A percentile compares a stretch with the other conserved stretches of the same genome.
Conservation (phyloP, 2,113 vertebrate species). For the Chionodraco myersi region DNA sequence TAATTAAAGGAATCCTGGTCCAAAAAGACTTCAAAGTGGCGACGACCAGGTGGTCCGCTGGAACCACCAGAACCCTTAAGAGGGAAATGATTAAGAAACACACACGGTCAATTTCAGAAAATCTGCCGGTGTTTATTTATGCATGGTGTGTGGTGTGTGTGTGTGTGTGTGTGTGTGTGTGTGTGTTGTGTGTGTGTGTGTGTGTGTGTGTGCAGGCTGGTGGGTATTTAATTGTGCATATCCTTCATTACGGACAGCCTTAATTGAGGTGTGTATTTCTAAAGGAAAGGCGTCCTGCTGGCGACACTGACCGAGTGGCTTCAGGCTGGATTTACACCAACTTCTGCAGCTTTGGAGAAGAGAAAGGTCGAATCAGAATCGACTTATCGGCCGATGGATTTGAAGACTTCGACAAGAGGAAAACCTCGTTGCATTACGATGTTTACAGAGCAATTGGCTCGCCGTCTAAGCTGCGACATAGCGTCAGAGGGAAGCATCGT, state of each 20-base stretch:
- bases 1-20: conserved; percentile 78
- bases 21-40: conserved; percentile 74
- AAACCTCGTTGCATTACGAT: too few relatives aligned
- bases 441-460: too few relatives aligned
- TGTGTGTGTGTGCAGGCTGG: conserved; percentile 22
- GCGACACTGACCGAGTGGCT: neutral
- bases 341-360: too few relatives aligned
- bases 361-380: too few relatives aligned
- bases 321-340: neutral
- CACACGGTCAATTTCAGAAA: conserved; percentile 49
- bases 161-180: conserved; percentile 22
- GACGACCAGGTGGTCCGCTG: conserved; percentile 64
- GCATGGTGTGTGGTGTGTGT: too few relatives aligned
- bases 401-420: too few relatives aligned
- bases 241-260: conserved; percentile 5
- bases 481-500: too few relatives aligned
- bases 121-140: conserved; percentile 47
- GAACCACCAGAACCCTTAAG: conserved; percentile 57
- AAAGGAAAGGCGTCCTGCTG: neutral
- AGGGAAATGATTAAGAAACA: conserved; percentile 75
- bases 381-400: too few relatives aligned
- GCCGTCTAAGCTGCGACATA: too few relatives aligned
- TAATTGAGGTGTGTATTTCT: conserved; percentile 19
- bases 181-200: conserved; percentile 35
- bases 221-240: conserved; percentile 36